Evolutionary conservation across 2,797 vertebrate species (phyloP).

Genomic region (Chelidonichthys spinosus): DNA sequence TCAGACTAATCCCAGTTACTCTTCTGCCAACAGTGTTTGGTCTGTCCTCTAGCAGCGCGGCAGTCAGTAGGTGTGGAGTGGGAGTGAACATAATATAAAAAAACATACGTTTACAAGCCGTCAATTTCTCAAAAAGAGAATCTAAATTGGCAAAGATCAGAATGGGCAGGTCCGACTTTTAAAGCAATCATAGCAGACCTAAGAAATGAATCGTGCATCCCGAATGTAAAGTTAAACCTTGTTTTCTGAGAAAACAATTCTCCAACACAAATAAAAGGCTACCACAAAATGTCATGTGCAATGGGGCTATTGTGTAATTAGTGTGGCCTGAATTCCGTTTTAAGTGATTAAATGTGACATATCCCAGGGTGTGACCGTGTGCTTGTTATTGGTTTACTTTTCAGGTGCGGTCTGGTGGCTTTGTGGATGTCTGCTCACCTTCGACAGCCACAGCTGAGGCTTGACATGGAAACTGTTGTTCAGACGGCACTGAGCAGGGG

Average conservation of each 20-base stretch:
- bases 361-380: conserved; percentile 10
- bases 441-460: conserved; percentile 51
- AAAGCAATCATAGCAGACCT: not conserved
- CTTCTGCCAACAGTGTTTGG: too few species aligned
- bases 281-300: not conserved
- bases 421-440: conserved; percentile 91
- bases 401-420: conserved; percentile 92
- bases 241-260: not conserved
- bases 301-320: not conserved
- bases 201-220: not conserved
- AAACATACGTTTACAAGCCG: not conserved
- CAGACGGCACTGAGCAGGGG: conserved; percentile 82
- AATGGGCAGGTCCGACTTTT: not conserved
- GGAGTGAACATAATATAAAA: too few species aligned
- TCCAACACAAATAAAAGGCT: not conserved
- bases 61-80: too few species aligned
- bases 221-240: not conserved
- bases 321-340: not conserved
- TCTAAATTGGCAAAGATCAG: not conserved
- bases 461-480: conserved; percentile 83
- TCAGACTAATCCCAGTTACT: too few species aligned
- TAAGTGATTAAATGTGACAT: conserved; percentile 7
- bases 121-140: not conserved
- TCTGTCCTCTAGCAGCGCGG: too few species aligned
- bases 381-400: conserved; percentile 24